Evolutionary conservation across 35 echinoderm and acorn worm genomes (phyloP), one percentile per base, ranked within the genome.

Genomic region (Hemicentrotus pulcherrimus): DNA sequence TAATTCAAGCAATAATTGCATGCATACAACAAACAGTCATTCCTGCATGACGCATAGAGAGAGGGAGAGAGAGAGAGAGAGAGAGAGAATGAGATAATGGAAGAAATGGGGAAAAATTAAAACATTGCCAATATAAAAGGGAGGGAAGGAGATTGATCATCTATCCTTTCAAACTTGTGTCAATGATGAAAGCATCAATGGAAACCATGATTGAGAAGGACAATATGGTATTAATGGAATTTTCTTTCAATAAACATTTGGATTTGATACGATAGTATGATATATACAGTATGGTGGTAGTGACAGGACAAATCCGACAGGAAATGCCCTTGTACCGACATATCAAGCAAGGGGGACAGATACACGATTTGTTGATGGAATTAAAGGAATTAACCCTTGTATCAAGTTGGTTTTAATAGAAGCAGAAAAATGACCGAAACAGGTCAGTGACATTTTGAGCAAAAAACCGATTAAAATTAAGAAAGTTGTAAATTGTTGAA

Each of bases 1-100:
- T 28, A 78, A 78, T 78, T 78, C 65, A 78, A 78, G 65, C 65
- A 78, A n/a, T 78, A 78, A 78, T 78, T 78, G 65, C 65, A n/a
- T 78, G 65, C 1, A 78, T 78, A 78, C 28, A 78, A 78, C 65
- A 28, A 78, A 8, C 28, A 22, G 28, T 78, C 5, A 22, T 78
- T 28, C 22, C 65, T 22, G 19, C 8, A 28, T 28, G 5, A 78
- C 24, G 61, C 18, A 24, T 22, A n/a, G 0, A 28, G 22, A 18
- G 24, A 78, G n/a, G 22, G 5, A 78, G 6, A 6, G 6, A 24
- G 28, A n/a, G 19, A 78, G 22, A 78, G 28, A 28, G 65, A 78
- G 19, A n/a, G 2, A 28, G 28, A 16, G 16, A 16, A 11, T 0
- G 52, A 59, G 10, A 59, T 2, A 59, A 11, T 5, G 12, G 10